These are phyloP conservation scores for Perca fluviatilis DNA, from an alignment of 2,113 vertebrate species.

Conservation along the genomic window DNA sequence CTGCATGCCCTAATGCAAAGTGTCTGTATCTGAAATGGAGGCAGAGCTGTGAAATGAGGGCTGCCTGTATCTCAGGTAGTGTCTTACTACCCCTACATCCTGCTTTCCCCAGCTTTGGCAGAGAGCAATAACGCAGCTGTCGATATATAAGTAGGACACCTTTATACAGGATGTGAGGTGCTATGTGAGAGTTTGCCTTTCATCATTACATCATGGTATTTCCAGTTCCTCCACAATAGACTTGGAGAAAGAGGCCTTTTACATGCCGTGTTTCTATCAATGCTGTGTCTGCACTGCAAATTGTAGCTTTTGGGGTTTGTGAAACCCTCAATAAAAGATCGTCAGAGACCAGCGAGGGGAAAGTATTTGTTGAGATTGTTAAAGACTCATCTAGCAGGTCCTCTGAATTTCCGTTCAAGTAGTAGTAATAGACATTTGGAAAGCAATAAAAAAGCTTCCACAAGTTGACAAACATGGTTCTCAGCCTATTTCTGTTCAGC, in stretches of 20 bases:
- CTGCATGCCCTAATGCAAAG: slow-evolving; percentile 25
- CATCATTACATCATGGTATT: slow-evolving; percentile 27
- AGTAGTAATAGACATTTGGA: slow-evolving; percentile 12
- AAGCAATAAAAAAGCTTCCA: slow-evolving; percentile 41
- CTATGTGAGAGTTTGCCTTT: slow-evolving; percentile 46
- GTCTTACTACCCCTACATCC: slow-evolving; percentile 32
- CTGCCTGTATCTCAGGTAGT: slow-evolving; percentile 34
- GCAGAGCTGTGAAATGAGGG: slow-evolving; percentile 46
- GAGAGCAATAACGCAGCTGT: slow-evolving; percentile 33
- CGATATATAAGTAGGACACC: slow-evolving; percentile 40
- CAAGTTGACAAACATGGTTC: slow-evolving; percentile 35
- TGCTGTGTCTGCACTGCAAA: slow-evolving; percentile 2
- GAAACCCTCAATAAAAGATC: slow-evolving; percentile 10
- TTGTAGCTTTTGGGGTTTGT: slow-evolving; percentile 21
- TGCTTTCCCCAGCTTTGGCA: slow-evolving; percentile 37
- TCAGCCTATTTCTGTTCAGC: slow-evolving; percentile 16
- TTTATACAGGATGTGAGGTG: slow-evolving; percentile 32
- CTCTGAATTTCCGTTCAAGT: slow-evolving; percentile 20
- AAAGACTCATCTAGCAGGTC: slow-evolving; percentile 14
- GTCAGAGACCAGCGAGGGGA: slow-evolving; percentile 9
- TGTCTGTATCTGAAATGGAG: slow-evolving; percentile 47
- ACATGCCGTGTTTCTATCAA: slow-evolving; percentile 1
- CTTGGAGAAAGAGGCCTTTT: slow-evolving; percentile 39
- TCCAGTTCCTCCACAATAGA: slow-evolving; percentile 6
- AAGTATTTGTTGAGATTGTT: slow-evolving; percentile 12